Conservation (phyloP, 2,113 vertebrate genomes). For the Etia nguti region DNA sequence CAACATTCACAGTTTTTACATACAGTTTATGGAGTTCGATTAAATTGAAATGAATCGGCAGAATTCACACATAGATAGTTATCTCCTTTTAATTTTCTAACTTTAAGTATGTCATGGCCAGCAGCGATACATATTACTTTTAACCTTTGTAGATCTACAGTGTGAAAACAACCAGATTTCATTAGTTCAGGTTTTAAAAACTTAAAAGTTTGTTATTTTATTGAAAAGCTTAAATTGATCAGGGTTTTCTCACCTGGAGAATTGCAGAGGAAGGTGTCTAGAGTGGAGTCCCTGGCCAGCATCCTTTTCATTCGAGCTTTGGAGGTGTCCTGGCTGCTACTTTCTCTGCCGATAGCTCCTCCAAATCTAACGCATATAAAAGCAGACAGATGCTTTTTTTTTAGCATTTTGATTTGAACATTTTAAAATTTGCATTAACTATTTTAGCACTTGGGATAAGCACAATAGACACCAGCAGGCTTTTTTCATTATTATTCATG, state of each 20-base stretch:
- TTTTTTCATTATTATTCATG: not conserved
- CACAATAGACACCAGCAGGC: not conserved
- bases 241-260: constrained; percentile 73
- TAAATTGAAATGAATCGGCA: not conserved
- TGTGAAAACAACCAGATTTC: not conserved
- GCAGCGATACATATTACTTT: not conserved
- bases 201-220: not conserved
- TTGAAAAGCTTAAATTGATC: not conserved
- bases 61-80: not conserved
- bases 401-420: not conserved
- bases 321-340: constrained; percentile 4
- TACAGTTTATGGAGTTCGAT: not conserved
- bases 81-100: not conserved
- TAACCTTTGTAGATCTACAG: not conserved
- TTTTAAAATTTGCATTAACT: not conserved
- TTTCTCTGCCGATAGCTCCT: constrained; percentile 32
- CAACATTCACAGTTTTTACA: not conserved
- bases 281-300: constrained; percentile 78
- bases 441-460: not conserved
- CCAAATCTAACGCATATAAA: not conserved
- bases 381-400: not conserved
- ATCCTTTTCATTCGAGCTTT: constrained; percentile 77
- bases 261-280: constrained; percentile 87
- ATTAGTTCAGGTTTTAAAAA: rapidly evolving
- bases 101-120: not conserved